Evolutionary conservation across 2,888 invertebrate species (phyloP).

Genomic region (Andrena fulva): DNA sequence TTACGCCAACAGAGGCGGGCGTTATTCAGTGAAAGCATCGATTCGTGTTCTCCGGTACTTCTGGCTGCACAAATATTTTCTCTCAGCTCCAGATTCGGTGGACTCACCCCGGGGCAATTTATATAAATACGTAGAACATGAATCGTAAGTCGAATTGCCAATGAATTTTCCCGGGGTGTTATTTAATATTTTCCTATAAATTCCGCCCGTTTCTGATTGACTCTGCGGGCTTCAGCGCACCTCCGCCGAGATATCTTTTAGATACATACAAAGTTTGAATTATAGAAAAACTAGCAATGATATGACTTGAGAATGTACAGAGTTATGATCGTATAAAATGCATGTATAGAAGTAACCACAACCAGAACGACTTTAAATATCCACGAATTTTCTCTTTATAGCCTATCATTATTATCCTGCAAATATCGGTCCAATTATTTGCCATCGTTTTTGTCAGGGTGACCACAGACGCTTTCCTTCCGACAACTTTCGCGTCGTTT

Average conservation of each 20-base stretch:
- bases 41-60: background rate
- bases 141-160: no score
- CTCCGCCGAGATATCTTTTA: conserved; percentile 27
- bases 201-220: conserved; percentile 38
- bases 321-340: conserved; percentile 63
- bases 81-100: background rate
- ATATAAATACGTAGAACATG: no score
- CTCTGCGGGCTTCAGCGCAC: conserved; percentile 9
- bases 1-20: conserved; percentile 35
- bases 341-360: conserved; percentile 71
- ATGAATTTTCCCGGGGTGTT: background rate
- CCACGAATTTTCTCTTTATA: conserved; percentile 65
- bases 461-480: conserved; percentile 13
- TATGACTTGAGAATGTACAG: conserved; percentile 54
- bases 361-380: conserved; percentile 66
- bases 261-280: conserved; percentile 73
- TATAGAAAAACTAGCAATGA: conserved; percentile 62
- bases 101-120: no score
- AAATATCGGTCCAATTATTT: conserved; percentile 65
- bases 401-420: conserved; percentile 71
- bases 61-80: background rate
- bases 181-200: background rate
- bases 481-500: background rate
- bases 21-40: background rate
- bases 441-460: conserved; percentile 35